A percentile compares a stretch with the other conserved stretches of the same genome.
Evolutionary conservation across 53 echinoderm and acorn worm species (phyloP).

Genomic region (Pentamera pediparva): DNA sequence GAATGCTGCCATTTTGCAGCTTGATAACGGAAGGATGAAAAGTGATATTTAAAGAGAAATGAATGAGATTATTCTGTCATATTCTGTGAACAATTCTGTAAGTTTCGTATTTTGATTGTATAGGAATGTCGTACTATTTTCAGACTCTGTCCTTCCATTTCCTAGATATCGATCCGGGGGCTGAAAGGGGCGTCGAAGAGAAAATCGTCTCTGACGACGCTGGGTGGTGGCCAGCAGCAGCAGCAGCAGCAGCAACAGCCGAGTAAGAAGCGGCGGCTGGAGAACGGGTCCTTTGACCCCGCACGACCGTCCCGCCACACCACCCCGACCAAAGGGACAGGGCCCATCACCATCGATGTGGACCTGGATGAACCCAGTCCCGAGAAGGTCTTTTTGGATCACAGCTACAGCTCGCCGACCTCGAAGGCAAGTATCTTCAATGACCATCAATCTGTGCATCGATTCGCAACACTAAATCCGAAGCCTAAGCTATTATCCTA

Average conservation of each 20-base stretch:
- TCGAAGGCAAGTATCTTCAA: no score
- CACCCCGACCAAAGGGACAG: not conserved
- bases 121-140: no score
- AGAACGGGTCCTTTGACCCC: not conserved
- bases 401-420: conserved; percentile 81
- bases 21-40: no score
- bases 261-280: conserved; percentile 23
- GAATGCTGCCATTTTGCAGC: no score
- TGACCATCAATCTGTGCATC: no score
- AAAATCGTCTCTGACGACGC: not conserved
- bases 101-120: no score
- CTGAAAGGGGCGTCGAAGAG: conserved; percentile 47
- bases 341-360: not conserved
- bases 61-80: no score
- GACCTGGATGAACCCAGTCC: conserved; percentile 49
- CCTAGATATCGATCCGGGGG: conserved; percentile 50
- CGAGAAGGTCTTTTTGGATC: conserved; percentile 76
- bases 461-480: no score
- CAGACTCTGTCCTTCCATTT: not conserved
- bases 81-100: no score
- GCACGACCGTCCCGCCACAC: not conserved
- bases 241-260: no score
- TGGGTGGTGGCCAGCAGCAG: not conserved
- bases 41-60: no score
- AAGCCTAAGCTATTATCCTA: no score